These are phyloP conservation scores for Temnothorax unifasciatus DNA, from an alignment of 2,888 invertebrate species.

Conservation along the genomic window DNA sequence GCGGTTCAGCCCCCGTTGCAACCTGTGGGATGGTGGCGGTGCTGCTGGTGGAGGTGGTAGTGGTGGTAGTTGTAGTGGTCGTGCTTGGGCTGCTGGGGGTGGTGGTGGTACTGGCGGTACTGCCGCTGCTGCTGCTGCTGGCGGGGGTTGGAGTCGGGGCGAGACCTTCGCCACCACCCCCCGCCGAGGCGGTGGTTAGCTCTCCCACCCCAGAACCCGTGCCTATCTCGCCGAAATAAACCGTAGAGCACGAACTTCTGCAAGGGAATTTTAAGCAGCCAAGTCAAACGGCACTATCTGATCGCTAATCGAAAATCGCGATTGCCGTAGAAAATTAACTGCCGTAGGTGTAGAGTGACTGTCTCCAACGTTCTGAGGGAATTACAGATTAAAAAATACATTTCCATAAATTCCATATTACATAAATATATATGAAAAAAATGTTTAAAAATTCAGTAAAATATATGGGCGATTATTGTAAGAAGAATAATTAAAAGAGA, in stretches of 20 bases:
- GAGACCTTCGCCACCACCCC: conserved; percentile 77
- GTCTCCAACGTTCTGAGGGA: too few species aligned
- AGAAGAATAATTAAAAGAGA: neutral
- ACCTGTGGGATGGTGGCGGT: conserved; percentile 65
- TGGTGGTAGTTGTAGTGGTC: conserved; percentile 47
- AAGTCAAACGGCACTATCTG: neutral
- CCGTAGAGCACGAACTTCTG: conserved; percentile 81
- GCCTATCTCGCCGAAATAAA: conserved; percentile 82
- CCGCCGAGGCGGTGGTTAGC: conserved; percentile 74
- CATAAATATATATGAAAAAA: neutral
- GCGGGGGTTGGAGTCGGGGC: conserved; percentile 73
- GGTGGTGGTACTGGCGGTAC: conserved; percentile 62
- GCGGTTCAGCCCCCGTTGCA: conserved; percentile 76
- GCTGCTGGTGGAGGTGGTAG: conserved; percentile 63
- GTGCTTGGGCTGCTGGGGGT: conserved; percentile 47
- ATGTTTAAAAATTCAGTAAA: neutral
- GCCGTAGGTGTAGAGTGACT: neutral
- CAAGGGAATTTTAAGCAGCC: conserved; percentile 36
- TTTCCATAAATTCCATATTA: too few species aligned
- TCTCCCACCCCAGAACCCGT: conserved; percentile 79
- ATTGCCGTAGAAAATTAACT: neutral
- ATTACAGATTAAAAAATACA: neutral
- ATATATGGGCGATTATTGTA: conserved; percentile 11
- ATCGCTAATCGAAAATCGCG: neutral
- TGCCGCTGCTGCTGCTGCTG: conserved; percentile 71